phyloP scores from a whole-genome alignment of 2,888 invertebrate genomes.

The Ectemnius cavifrons region DNA sequence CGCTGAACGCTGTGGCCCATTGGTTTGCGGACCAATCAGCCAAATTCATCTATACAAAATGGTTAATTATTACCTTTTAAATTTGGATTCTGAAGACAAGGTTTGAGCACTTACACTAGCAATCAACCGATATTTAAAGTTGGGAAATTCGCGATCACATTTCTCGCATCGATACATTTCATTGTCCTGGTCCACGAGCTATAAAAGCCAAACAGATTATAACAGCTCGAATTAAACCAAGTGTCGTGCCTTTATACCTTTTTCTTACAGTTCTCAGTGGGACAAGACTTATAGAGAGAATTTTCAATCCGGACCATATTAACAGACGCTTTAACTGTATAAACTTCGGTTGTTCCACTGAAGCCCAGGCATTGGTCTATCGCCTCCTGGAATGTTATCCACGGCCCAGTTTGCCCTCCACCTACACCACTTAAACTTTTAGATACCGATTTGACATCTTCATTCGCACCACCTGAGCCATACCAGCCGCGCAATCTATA shows the following conservation, averaged over 20 bases:
- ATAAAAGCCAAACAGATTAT: conserved; percentile 22
- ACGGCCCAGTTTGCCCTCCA: conserved; percentile 80
- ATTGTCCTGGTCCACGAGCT: conserved; percentile 90
- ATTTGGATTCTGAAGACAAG: background rate
- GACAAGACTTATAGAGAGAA: conserved; percentile 94
- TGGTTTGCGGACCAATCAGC: conserved; percentile 92
- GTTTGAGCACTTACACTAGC: conserved; percentile 79
- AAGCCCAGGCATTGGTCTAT: conserved; percentile 85
- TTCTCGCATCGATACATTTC: conserved; percentile 97
- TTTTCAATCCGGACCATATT: conserved; percentile 90
- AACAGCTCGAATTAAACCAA: conserved; percentile 1
- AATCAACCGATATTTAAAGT: conserved; percentile 92
- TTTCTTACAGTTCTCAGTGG: conserved; percentile 94
- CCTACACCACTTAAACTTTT: conserved; percentile 75
- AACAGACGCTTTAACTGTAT: conserved; percentile 87
- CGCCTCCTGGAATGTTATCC: conserved; percentile 88
- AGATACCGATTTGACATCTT: conserved; percentile 82
- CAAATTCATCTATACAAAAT: conserved; percentile 84
- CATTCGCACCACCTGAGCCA: conserved; percentile 85
- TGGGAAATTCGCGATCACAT: conserved; percentile 90
- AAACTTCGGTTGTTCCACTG: conserved; percentile 90
- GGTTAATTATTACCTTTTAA: conserved; percentile 10
- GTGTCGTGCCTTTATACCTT: conserved; percentile 81
- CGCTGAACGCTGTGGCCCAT: conserved; percentile 95
- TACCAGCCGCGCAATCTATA: conserved; percentile 91